Evolutionary conservation across 2,797 vertebrate species (phyloP).

Genomic region (Tamandua tetradactyla): DNA sequence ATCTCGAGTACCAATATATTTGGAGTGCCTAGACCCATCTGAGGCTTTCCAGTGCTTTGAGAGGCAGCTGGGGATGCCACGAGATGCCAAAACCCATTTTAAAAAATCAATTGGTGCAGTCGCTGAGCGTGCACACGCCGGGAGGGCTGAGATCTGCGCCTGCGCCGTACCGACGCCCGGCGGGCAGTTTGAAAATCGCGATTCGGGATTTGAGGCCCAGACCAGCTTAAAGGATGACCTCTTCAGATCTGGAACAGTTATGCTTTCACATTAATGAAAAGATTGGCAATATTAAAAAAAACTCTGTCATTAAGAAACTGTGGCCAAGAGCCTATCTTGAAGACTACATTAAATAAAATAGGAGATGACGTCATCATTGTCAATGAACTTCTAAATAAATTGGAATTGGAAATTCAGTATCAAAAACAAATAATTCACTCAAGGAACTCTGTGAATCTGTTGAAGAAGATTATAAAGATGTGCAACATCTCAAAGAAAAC

Average conservation of each 20-base stretch:
- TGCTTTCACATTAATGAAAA: slow-evolving; percentile 80
- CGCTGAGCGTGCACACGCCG: too few species aligned
- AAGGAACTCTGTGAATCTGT: slow-evolving; percentile 79
- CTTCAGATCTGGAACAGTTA: slow-evolving; percentile 74
- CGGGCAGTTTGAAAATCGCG: too few species aligned
- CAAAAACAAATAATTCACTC: too few species aligned
- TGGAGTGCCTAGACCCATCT: not conserved
- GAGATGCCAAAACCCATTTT: not conserved
- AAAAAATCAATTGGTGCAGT: not conserved
- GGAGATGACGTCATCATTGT: too few species aligned
- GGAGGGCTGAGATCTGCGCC: too few species aligned
- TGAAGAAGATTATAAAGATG: slow-evolving; percentile 72
- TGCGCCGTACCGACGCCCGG: too few species aligned
- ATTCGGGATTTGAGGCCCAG: too few species aligned
- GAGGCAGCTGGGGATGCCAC: not conserved
- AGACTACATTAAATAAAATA: too few species aligned
- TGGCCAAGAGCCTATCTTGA: slow-evolving; percentile 47
- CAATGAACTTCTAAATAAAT: too few species aligned
- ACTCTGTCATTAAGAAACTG: slow-evolving; percentile 78
- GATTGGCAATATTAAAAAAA: slow-evolving; percentile 83
- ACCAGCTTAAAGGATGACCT: not conserved
- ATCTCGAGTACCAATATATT: not conserved
- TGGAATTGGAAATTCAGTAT: too few species aligned
- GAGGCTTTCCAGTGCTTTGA: not conserved
- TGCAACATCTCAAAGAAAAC: slow-evolving; percentile 77